A percentile compares a stretch with the other conserved stretches of the same genome.
Conservation (phyloP, 2,113 vertebrate genomes). For the Gracilinanus agilis region DNA sequence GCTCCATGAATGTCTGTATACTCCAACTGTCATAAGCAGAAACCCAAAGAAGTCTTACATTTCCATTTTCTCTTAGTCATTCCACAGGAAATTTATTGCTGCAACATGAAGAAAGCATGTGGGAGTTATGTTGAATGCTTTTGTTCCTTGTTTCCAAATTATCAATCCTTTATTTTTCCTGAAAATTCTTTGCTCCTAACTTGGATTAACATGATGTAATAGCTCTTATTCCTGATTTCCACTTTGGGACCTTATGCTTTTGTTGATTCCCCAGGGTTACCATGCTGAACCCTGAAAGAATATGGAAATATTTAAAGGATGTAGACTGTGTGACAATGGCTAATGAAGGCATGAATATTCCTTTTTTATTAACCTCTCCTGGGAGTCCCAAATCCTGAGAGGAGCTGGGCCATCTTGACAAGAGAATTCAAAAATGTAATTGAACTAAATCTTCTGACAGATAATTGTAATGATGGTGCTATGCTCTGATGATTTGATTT, state of each 20-base stretch:
- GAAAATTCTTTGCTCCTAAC: slow-evolving; percentile 27
- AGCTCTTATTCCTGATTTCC: slow-evolving; percentile 11
- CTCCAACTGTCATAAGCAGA: slow-evolving; percentile 47
- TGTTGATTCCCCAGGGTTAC: slow-evolving; percentile 58
- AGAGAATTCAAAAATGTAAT: slow-evolving; percentile 77
- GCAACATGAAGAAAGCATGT: slow-evolving; percentile 70
- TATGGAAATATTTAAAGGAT: slow-evolving; percentile 53
- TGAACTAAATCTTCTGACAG: slow-evolving; percentile 84
- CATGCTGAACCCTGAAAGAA: slow-evolving; percentile 1
- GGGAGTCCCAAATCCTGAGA: slow-evolving; percentile 74
- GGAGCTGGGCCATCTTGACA: slow-evolving; percentile 78
- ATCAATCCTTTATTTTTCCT: slow-evolving; percentile 23
- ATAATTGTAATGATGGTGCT: slow-evolving; percentile 83
- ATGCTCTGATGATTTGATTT: slow-evolving; percentile 82
- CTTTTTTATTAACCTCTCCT: slow-evolving; percentile 73
- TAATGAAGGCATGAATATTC: slow-evolving; percentile 80
- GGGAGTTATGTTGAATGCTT: slow-evolving; percentile 59
- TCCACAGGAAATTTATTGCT: slow-evolving; percentile 64
- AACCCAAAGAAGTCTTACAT: not conserved
- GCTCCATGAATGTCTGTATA: slow-evolving; percentile 19
- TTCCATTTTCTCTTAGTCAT: slow-evolving; percentile 63
- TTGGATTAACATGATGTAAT: slow-evolving; percentile 58
- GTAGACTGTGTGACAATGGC: slow-evolving; percentile 59
- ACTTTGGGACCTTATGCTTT: slow-evolving; percentile 48
- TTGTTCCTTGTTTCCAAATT: slow-evolving; percentile 77